A percentile compares a stretch with the other conserved stretches of the same genome.
These are phyloP conservation scores for Plebejus melissa DNA, from an alignment of 2,888 invertebrate species.

Conservation along the genomic window DNA sequence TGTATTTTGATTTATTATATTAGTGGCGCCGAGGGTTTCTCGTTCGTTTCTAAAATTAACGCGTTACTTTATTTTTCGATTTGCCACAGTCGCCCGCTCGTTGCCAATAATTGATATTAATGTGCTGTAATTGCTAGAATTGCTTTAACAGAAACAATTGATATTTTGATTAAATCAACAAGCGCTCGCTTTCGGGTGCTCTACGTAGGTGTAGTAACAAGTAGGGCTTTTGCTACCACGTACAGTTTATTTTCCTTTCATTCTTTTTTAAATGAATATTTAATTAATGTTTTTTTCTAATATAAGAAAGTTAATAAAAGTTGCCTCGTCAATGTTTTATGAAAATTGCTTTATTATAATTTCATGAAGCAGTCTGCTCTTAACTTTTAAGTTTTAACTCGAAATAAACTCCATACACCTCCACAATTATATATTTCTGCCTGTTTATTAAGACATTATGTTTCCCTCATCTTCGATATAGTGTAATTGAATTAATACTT, in stretches of 20 bases:
- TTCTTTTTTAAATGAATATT: not conserved
- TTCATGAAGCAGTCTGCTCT: not conserved
- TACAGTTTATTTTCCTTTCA: not conserved
- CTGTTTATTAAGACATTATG: not conserved
- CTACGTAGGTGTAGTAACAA: not conserved
- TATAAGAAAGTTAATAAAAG: not conserved
- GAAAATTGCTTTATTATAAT: not conserved
- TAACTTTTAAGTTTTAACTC: not conserved
- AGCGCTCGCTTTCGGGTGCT: not conserved
- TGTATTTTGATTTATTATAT: constrained; percentile 51
- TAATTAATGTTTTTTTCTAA: not conserved
- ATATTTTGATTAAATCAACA: constrained; percentile 12
- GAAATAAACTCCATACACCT: not conserved
- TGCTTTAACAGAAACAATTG: constrained; percentile 18
- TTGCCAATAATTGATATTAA: constrained; percentile 35
- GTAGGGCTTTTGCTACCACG: not conserved
- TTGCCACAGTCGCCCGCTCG: constrained; percentile 35
- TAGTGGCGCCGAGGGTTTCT: constrained; percentile 53
- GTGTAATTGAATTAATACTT: constrained; percentile 4
- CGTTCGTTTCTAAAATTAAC: constrained; percentile 49
- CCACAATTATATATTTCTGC: not conserved
- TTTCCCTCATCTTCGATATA: not conserved
- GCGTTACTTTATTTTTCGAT: constrained; percentile 44
- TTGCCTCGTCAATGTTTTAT: not conserved
- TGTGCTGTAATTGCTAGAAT: constrained; percentile 36